These are phyloP conservation scores for Alligator mississippiensis DNA, from an alignment of 2,113 vertebrate species.

Conservation along the genomic window DNA sequence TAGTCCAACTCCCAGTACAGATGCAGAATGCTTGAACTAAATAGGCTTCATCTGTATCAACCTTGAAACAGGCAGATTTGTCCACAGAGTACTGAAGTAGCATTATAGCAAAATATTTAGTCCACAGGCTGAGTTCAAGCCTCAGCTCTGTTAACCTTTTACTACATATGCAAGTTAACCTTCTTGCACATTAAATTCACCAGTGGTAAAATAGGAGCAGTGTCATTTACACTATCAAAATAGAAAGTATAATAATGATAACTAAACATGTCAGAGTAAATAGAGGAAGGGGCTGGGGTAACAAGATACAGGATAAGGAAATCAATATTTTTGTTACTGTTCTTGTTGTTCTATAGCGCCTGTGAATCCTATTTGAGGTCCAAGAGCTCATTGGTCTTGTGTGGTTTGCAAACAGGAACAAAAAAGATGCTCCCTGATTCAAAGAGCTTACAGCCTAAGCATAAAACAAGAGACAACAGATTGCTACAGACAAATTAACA, in stretches of 20 bases:
- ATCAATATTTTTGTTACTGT: background rate
- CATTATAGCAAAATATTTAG: background rate
- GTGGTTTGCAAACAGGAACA: background rate
- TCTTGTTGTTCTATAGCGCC: too few species aligned
- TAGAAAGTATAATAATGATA: background rate
- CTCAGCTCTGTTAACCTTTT: background rate
- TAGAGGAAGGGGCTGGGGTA: background rate
- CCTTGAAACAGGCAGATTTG: background rate
- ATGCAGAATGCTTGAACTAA: background rate
- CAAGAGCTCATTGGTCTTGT: background rate
- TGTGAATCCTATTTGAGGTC: background rate
- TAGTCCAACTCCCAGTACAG: too few species aligned
- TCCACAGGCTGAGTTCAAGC: background rate
- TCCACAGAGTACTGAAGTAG: background rate
- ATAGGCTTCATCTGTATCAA: background rate
- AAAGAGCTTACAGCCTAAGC: background rate
- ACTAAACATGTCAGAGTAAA: background rate
- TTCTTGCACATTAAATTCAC: background rate
- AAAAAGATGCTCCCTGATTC: background rate
- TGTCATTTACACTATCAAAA: background rate
- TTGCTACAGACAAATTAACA: background rate
- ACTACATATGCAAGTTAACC: background rate
- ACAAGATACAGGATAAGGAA: background rate
- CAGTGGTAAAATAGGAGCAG: background rate
- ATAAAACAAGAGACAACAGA: background rate